Base-by-base conservation (phyloP, 2,797 vertebrate genomes). In the Danio tinwini region DNA sequence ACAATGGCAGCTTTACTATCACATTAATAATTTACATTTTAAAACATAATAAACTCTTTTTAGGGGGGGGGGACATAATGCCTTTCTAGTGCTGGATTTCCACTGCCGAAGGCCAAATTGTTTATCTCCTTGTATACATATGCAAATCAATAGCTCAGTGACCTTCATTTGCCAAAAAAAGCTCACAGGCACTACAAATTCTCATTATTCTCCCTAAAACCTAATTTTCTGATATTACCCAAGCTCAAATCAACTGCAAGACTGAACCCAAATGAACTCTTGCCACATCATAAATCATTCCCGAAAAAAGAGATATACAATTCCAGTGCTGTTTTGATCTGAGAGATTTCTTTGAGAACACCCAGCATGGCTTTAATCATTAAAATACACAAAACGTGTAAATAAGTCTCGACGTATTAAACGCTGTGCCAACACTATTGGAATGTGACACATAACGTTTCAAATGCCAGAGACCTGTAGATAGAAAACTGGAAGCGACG, bases 341-440 rank as follows among this genome's bases (percentile, higher is more conserved):
- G 37, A 55, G 29, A 19, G 10, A 47, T 5, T 70, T 61, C 65
- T 70, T 69, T 5, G 9, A 52, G 37, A 70, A 52, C 45, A 52
- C 17, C 37, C 76, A 70, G 42, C 68, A 63, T 11, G 37, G 5
- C 47, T 53, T 47, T 69, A 50, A 71, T 44, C 45, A 37, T 71
- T 70, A 12, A 78, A 62, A 53, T 78, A 29, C 16, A 78, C 76
- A 79, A 6, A 71, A 72, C 5, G 4, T 44, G 39, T 55, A 63
- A 78, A 55, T 40, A 47, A 63, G 56, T 45, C 64, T 79, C 53
- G 16, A 50, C 58, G 13, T 81, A n/a, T 74, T 73, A 73, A 56
- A 37, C 40, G 7, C 44, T 52, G 16, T 40, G 21, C 44, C 45
- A 61, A 52, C 58, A 45, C 6, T 3, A 1, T 16, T 17, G 40